Conservation (phyloP, 2,888 invertebrate genomes). For the Aporophyla nigra region DNA sequence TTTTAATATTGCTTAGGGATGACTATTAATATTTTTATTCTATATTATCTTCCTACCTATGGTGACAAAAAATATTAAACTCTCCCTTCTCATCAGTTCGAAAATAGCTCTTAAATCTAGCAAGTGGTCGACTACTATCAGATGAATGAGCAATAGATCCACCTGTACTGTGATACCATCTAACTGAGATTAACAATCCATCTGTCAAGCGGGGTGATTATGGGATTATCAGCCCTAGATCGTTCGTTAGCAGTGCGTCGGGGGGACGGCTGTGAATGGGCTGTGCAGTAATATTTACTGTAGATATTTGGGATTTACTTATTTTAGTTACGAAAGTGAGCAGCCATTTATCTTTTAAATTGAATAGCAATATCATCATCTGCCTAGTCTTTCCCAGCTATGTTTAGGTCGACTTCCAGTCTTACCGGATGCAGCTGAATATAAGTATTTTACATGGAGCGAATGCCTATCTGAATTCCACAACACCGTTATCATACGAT, state of each 20-base stretch:
- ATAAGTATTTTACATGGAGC: too few relatives aligned
- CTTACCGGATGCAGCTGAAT: too few relatives aligned
- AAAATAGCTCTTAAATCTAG: constrained; percentile 37
- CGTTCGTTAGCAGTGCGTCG: constrained; percentile 37
- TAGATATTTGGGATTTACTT: background rate
- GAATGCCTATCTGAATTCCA: too few relatives aligned
- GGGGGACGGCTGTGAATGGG: constrained; percentile 6
- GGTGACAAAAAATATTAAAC: background rate
- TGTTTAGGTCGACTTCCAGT: too few relatives aligned
- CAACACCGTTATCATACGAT: too few relatives aligned
- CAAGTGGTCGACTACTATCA: constrained; percentile 32
- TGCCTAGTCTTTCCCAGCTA: too few relatives aligned
- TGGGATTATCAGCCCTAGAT: constrained; percentile 51
- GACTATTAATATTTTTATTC: background rate
- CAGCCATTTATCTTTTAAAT: background rate
- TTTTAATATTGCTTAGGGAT: background rate
- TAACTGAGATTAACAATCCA: constrained; percentile 55
- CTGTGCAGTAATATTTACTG: constrained; percentile 6
- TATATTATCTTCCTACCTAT: background rate
- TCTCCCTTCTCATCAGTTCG: background rate
- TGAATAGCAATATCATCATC: background rate
- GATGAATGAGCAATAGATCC: constrained; percentile 47
- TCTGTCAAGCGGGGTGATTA: constrained; percentile 59
- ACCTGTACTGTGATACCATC: constrained; percentile 56
- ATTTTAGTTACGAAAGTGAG: background rate